Base-by-base conservation (phyloP, 1,140 invertebrate species). In the Charaxes varanes region DNA sequence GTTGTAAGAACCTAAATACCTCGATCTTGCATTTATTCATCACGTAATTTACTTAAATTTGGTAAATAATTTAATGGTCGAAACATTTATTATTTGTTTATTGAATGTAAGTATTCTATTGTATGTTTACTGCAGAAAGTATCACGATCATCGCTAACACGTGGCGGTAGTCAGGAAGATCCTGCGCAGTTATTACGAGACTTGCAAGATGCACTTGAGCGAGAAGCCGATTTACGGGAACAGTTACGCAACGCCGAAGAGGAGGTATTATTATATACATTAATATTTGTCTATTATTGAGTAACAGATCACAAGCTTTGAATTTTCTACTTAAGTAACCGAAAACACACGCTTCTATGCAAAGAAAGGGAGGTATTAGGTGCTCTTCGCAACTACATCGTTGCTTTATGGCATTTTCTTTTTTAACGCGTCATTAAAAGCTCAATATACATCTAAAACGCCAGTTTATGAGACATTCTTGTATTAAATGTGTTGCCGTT, bases 221-320 rank as follows among this genome's bases (percentile, higher is more conserved):
- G 96, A 15, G 96, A 98, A 80, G 94, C 93, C 3, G 96, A 98
- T 85, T 83, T 98, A 0, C 89, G 94, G 47, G 95, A 97, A 74
- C 95, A 97, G 73, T 73, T 97, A 4, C 90, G 91, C 44, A 96
- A 95, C 76, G 90, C 94, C 14, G 94, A 97, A 82, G 94, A 96
- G 81, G 94, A 97, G 88, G 90, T 80, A 46, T 30, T 11, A 22
- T 18, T 8, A 4, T 23, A 4, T 35, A 3, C 22, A 35, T 23
- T 15, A 23, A 12, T 14, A 13, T 13, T 17, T 16, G 28, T 10
- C 21, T 30, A 7, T 36, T 17, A 35, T n/a, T 23, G 11, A 26
- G 8, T 30, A 36, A 36, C 19, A 35, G 15, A 19, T 35, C 33
- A 35, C 19, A 23, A 24, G 33, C 22, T 35, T 21, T 13, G 22